These are phyloP conservation scores for Oscarella lobularis DNA, from an alignment of 37 sponge, comb jelly and placozoan species.

Conservation along the genomic window DNA sequence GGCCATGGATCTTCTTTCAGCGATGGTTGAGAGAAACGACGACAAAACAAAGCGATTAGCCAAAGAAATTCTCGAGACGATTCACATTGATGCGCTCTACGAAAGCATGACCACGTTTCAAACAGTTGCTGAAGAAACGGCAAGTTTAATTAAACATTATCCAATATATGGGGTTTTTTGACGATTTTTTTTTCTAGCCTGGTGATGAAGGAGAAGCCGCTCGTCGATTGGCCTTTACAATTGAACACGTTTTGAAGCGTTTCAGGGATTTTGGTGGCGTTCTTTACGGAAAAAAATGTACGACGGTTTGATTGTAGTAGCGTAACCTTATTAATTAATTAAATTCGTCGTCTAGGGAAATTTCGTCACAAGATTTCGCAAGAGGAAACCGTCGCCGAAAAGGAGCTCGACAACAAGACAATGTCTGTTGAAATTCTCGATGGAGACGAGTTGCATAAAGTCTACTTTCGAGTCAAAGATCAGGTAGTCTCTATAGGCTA, in stretches of 20 bases:
- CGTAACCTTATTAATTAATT: background rate
- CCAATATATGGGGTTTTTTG: no score
- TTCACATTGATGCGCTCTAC: conserved; percentile 8
- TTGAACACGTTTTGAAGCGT: background rate
- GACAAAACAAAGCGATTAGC: conserved; percentile 8
- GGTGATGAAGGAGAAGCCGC: conserved; percentile 1
- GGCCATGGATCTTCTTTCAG: conserved; percentile 19
- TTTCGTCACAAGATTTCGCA: background rate
- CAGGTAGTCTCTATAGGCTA: background rate
- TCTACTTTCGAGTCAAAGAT: background rate
- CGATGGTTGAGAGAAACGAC: conserved; percentile 25
- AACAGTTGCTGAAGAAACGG: no score
- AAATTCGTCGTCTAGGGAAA: background rate
- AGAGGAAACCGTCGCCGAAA: background rate
- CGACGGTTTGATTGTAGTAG: background rate
- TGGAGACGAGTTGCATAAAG: background rate
- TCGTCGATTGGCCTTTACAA: background rate
- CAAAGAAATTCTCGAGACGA: conserved; percentile 10
- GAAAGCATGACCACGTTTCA: conserved; percentile 5
- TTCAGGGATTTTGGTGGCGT: background rate
- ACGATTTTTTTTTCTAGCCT: background rate
- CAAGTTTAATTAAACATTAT: no score
- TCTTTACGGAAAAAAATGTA: background rate
- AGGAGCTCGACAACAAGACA: background rate
- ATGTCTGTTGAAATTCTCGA: background rate